Percentiles rank a stretch among this genome's conserved stretches.
phyloP scores from a whole-genome alignment of 2,113 vertebrate species.

The Erythrocercus mccallii region DNA sequence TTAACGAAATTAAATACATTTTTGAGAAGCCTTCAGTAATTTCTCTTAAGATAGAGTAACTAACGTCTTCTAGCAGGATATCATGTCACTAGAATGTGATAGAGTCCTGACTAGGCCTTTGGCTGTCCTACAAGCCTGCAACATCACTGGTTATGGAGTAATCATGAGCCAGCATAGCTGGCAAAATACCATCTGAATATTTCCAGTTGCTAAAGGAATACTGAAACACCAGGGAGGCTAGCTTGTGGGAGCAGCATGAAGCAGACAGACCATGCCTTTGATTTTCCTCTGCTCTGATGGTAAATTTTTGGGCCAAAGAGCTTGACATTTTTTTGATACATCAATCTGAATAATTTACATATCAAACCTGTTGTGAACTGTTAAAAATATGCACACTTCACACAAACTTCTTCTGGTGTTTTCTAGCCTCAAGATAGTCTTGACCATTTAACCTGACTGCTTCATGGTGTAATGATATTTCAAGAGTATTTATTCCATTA shows the following conservation, averaged over 20 bases:
- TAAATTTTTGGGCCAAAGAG: background rate
- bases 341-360: background rate
- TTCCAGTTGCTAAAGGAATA: background rate
- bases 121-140: background rate
- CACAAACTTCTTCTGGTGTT: background rate
- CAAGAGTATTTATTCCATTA: background rate
- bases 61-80: background rate
- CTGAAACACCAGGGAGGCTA: background rate
- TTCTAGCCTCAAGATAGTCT: background rate
- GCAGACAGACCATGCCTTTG: background rate
- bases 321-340: background rate
- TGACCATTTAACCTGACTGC: conserved; percentile 30
- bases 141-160: background rate
- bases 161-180: background rate
- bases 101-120: background rate
- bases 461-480: background rate
- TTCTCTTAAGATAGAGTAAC: background rate
- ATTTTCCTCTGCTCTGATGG: background rate
- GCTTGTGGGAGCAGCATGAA: background rate
- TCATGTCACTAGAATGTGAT: background rate
- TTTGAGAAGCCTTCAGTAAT: background rate
- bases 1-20: background rate
- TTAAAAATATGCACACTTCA: background rate
- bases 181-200: background rate
- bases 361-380: conserved; percentile 5